A percentile compares a stretch with the other conserved stretches of the same genome.
phyloP scores from a whole-genome alignment of 1,140 invertebrate genomes.

The Galleria mellonella region DNA sequence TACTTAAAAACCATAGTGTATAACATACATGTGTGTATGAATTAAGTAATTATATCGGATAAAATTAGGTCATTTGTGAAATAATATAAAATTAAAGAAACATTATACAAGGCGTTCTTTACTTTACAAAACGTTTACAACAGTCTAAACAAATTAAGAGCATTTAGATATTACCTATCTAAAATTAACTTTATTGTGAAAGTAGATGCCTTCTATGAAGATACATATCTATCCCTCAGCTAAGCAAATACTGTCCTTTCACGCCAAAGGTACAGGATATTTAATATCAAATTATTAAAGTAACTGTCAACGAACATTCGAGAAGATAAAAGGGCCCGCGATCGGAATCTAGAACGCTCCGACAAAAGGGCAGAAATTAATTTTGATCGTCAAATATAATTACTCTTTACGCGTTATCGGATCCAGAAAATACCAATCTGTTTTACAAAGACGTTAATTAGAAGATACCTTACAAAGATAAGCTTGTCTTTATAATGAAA shows the following conservation, averaged over 20 bases:
- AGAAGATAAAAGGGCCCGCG: neutral
- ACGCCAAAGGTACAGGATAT: neutral
- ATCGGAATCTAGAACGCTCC: too few species aligned
- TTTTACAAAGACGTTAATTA: conserved; percentile 1
- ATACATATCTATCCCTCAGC: neutral
- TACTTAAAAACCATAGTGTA: too few species aligned
- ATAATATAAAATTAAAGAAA: too few species aligned
- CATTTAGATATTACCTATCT: too few species aligned
- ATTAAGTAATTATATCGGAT: too few species aligned
- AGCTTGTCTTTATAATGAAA: neutral
- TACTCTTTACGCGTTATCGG: neutral
- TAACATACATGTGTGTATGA: too few species aligned
- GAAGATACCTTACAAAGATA: neutral
- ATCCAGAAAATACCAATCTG: conserved; percentile 1
- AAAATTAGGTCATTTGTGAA: too few species aligned
- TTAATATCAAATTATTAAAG: neutral
- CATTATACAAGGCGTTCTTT: too few species aligned
- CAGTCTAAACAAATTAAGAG: too few species aligned
- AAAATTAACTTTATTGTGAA: too few species aligned
- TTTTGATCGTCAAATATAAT: neutral
- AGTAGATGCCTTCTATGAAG: too few species aligned
- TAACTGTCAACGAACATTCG: neutral
- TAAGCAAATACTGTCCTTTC: neutral
- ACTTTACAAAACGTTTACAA: too few species aligned
- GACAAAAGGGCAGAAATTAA: neutral